These are phyloP conservation scores for Alfaro cultratus DNA, from an alignment of 2,797 vertebrate genomes.

Conservation along the genomic window DNA sequence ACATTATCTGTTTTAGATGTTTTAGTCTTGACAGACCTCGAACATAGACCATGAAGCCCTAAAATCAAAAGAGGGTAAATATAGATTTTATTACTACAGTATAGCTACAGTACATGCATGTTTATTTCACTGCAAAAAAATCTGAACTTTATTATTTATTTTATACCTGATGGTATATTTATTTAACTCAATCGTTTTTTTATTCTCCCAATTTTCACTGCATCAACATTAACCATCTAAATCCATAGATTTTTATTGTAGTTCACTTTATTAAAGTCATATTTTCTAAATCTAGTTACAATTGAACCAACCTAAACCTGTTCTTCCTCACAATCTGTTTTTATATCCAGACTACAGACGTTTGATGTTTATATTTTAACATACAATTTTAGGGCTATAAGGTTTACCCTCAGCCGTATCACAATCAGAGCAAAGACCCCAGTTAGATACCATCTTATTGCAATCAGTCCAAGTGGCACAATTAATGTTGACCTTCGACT, in stretches of 20 bases:
- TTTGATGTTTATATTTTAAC: slow-evolving; percentile 20
- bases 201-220: not conserved
- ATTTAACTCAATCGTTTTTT: too few species aligned
- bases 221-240: not conserved
- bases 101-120: not conserved
- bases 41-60: not conserved
- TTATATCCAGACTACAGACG: slow-evolving; percentile 1
- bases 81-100: not conserved
- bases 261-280: not conserved
- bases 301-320: slow-evolving; percentile 1
- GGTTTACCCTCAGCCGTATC: slow-evolving; percentile 29
- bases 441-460: slow-evolving; percentile 48
- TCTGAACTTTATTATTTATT: not conserved
- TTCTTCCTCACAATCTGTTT: not conserved
- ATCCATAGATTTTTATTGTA: not conserved
- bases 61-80: not conserved
- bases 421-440: slow-evolving; percentile 39
- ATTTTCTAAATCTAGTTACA: not conserved
- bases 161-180: not conserved
- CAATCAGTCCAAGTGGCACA: slow-evolving; percentile 44
- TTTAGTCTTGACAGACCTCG: not conserved
- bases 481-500: slow-evolving; percentile 20
- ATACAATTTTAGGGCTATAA: slow-evolving; percentile 16
- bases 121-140: not conserved
- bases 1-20: not conserved